phyloP scores from a whole-genome alignment of 1,140 invertebrate species.

The Holcopasites calliopsidis region DNA sequence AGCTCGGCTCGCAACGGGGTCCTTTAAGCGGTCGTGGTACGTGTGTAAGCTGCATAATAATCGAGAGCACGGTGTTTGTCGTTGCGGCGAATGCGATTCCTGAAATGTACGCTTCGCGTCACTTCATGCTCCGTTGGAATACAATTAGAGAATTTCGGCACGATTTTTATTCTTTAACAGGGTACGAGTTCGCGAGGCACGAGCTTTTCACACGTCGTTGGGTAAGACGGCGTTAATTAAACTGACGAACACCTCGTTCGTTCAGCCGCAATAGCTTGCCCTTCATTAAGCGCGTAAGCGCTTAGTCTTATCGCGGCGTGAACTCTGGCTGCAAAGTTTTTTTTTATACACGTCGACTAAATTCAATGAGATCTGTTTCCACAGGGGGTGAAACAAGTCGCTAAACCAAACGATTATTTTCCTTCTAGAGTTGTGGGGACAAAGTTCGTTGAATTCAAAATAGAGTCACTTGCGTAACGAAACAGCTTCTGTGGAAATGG shows the following conservation, averaged over 20 bases:
- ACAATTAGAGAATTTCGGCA: neutral
- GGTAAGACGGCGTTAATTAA: neutral
- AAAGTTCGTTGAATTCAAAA: too few relatives aligned
- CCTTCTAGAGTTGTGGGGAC: too few relatives aligned
- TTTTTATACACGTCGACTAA: neutral
- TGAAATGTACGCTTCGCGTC: neutral
- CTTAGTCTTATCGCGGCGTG: neutral
- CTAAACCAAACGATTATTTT: neutral
- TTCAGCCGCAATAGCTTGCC: neutral
- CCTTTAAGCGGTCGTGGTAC: neutral
- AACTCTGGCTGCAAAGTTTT: neutral
- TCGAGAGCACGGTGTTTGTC: neutral
- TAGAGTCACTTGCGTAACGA: too few relatives aligned
- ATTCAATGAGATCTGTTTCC: neutral
- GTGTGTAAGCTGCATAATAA: slow-evolving; percentile 29
- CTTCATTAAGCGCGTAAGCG: neutral
- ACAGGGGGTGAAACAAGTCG: neutral
- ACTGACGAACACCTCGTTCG: neutral
- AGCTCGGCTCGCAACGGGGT: neutral
- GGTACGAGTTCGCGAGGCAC: neutral
- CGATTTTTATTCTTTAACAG: neutral
- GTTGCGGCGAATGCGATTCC: neutral
- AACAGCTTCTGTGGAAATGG: too few relatives aligned
- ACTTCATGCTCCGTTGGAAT: slow-evolving; percentile 10
- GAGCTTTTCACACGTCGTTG: neutral